Conservation (phyloP, 2,888 invertebrate species). For the Drosophila antonietae region DNA sequence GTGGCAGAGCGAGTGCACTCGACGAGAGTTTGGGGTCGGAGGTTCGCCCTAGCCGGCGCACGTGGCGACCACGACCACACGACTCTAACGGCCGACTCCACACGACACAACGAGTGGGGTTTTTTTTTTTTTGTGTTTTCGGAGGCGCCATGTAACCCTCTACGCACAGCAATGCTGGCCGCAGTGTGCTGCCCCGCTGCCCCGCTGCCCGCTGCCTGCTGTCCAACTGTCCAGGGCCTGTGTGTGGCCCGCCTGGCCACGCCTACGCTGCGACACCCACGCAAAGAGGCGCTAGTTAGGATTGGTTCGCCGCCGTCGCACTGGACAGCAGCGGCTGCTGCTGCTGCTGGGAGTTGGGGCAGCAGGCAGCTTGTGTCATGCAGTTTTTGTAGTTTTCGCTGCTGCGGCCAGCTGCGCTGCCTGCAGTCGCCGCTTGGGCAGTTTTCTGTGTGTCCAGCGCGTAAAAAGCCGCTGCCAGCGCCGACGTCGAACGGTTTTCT, state of each 20-base stretch:
- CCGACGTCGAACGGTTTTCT: slow-evolving; percentile 42
- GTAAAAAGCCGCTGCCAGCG: slow-evolving; percentile 74
- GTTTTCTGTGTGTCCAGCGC: slow-evolving; percentile 72
- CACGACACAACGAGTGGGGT: slow-evolving; percentile 23
- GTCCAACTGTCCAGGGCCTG: slow-evolving; percentile 27
- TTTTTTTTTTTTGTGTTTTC: slow-evolving; percentile 18
- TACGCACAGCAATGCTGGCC: slow-evolving; percentile 40
- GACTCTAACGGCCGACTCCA: slow-evolving; percentile 10
- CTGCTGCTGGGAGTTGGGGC: slow-evolving; percentile 18
- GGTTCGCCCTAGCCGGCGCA: slow-evolving; percentile 53
- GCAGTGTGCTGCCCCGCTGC: slow-evolving; percentile 15
- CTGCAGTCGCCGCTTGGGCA: slow-evolving; percentile 36
- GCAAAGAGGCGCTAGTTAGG: slow-evolving; percentile 75
- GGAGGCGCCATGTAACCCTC: slow-evolving; percentile 53
- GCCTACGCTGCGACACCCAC: slow-evolving; percentile 78
- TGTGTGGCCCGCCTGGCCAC: slow-evolving; percentile 68
- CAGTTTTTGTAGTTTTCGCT: slow-evolving; percentile 44
- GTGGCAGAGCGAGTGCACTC: slow-evolving; percentile 4
- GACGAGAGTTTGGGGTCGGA: background rate
- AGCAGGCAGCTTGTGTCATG: slow-evolving; percentile 41
- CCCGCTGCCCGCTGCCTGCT: slow-evolving; percentile 16
- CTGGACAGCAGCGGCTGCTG: slow-evolving; percentile 61
- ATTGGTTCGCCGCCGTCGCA: slow-evolving; percentile 68
- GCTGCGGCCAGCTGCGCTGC: slow-evolving; percentile 34
- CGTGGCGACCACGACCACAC: slow-evolving; percentile 63